phyloP scores from a whole-genome alignment of 2,888 invertebrate species.

The Chirona hameri region DNA sequence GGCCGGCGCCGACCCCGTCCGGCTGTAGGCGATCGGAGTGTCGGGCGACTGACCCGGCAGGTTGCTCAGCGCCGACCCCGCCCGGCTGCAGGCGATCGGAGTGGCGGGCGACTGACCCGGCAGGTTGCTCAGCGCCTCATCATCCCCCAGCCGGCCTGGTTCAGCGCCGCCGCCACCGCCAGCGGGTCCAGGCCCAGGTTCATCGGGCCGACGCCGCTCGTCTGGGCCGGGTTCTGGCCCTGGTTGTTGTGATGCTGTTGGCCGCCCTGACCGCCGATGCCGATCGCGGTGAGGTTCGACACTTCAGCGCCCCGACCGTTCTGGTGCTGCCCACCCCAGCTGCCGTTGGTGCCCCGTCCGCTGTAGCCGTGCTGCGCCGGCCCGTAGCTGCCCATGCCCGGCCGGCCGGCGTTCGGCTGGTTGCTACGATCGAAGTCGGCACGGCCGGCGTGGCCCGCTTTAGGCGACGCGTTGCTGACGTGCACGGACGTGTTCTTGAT shows the following conservation, averaged over 20 bases:
- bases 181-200: slow-evolving; percentile 75
- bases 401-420: slow-evolving; percentile 32
- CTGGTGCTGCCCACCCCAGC: slow-evolving; percentile 40
- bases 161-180: slow-evolving; percentile 83
- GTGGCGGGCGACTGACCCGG: slow-evolving; percentile 61
- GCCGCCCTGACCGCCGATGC: slow-evolving; percentile 37
- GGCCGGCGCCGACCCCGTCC: slow-evolving; percentile 55
- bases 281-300: slow-evolving; percentile 45
- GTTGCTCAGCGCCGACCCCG: slow-evolving; percentile 61
- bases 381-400: slow-evolving; percentile 31
- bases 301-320: slow-evolving; percentile 41
- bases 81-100: slow-evolving; percentile 49
- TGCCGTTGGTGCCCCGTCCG: slow-evolving; percentile 57
- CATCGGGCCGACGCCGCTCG: slow-evolving; percentile 70
- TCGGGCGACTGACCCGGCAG: slow-evolving; percentile 64
- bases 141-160: slow-evolving; percentile 71
- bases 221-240: slow-evolving; percentile 42
- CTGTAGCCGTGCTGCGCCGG: slow-evolving; percentile 42
- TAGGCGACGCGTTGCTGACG: slow-evolving; percentile 83
- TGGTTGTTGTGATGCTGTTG: slow-evolving; percentile 31
- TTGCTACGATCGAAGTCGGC: slow-evolving; percentile 37
- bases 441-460: slow-evolving; percentile 54
- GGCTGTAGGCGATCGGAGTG: slow-evolving; percentile 48
- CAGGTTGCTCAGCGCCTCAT: slow-evolving; percentile 67
- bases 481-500: slow-evolving; percentile 86